phyloP scores from a whole-genome alignment of 23 tunicate species.

The Clavelina lepadiformis region DNA sequence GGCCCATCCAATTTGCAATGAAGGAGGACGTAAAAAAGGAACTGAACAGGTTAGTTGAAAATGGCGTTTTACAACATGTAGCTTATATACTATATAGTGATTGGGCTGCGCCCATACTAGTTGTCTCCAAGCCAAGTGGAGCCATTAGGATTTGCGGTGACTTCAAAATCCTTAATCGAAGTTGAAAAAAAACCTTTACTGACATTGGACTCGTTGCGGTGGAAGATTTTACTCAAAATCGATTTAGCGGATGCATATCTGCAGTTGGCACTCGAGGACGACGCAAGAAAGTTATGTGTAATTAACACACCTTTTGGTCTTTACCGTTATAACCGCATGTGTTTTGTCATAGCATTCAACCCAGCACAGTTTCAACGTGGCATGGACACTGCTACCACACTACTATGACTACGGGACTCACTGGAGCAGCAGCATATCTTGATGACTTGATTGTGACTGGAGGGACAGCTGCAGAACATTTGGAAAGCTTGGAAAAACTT shows the following conservation, averaged over 20 bases:
- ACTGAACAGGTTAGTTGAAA: constrained; percentile 2
- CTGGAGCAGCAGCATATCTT: constrained; percentile 3
- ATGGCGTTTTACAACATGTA: not conserved
- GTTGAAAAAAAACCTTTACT: constrained; percentile 12
- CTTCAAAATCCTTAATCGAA: constrained; percentile 17
- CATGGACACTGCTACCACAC: too few species aligned
- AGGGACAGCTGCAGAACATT: not conserved
- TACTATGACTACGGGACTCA: not conserved
- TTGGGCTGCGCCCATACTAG: constrained; percentile 28
- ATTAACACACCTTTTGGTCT: constrained; percentile 12
- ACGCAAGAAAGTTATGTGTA: constrained; percentile 8
- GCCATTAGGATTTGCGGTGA: constrained; percentile 11
- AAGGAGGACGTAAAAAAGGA: constrained; percentile 11
- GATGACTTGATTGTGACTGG: constrained; percentile 1
- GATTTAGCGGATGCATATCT: constrained; percentile 28
- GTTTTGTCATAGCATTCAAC: constrained; percentile 14
- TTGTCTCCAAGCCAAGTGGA: constrained; percentile 7
- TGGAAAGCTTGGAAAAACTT: not conserved
- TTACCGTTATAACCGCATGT: constrained; percentile 6
- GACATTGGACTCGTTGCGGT: constrained; percentile 1
- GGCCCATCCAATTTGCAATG: constrained; percentile 1
- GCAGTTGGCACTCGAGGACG: constrained; percentile 13
- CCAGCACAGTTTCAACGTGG: constrained; percentile 26
- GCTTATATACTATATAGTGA: constrained; percentile 6
- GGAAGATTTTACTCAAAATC: constrained; percentile 2